A percentile compares a stretch with the other conserved stretches of the same genome.
Evolutionary conservation across 2,797 vertebrate genomes (phyloP).

Genomic region (Gouania willdenowi): DNA sequence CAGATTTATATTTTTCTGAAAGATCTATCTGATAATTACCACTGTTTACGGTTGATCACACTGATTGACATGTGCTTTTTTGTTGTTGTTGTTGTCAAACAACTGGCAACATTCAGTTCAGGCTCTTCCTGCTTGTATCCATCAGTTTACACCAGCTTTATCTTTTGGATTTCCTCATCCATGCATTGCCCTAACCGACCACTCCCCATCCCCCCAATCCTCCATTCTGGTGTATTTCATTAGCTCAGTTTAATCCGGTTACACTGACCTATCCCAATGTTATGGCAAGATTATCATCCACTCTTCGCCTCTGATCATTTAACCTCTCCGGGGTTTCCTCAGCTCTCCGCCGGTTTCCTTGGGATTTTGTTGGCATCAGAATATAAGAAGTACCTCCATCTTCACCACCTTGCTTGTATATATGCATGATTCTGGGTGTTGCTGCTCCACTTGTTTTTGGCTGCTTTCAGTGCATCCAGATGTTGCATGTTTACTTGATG

Average conservation of each 20-base stretch:
- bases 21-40: no score
- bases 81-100: no score
- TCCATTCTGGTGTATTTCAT: conserved; percentile 56
- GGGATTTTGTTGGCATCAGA: conserved; percentile 40
- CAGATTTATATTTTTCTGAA: no score
- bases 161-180: conserved; percentile 29
- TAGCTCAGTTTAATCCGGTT: conserved; percentile 69
- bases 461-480: conserved; percentile 35
- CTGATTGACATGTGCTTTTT: no score
- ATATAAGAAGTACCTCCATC: not conserved
- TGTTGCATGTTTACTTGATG: conserved; percentile 55
- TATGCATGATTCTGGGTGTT: conserved; percentile 15
- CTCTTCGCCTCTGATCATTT: conserved; percentile 46
- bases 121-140: not conserved
- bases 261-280: conserved; percentile 51
- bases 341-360: conserved; percentile 34
- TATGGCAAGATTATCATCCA: conserved; percentile 59
- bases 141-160: no score
- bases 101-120: no score
- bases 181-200: not conserved
- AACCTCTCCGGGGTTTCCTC: conserved; percentile 43
- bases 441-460: conserved; percentile 33
- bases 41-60: no score
- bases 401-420: not conserved
- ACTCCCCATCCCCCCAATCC: conserved; percentile 1